Conservation (phyloP, 2,113 vertebrate genomes). For the Chamaetylas fuelleborni region DNA sequence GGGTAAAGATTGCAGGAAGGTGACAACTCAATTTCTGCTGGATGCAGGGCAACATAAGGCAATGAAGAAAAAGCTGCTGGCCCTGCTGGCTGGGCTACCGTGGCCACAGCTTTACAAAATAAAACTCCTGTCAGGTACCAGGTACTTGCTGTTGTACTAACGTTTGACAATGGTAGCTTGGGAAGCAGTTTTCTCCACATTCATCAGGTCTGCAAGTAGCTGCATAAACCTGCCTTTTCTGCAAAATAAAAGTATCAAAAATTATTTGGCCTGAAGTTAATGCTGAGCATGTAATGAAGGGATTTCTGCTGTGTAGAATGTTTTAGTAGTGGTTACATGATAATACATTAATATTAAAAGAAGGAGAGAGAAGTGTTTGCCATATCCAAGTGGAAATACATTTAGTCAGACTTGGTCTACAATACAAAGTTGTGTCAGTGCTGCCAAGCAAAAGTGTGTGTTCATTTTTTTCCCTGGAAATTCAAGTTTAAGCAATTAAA, state of each 20-base stretch:
- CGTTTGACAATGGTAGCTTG: rapidly evolving
- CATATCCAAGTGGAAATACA: not conserved
- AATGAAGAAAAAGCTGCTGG: not conserved
- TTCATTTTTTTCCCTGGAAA: not conserved
- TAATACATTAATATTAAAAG: not conserved
- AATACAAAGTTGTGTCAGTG: not conserved
- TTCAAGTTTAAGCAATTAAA: not conserved
- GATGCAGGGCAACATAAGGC: not conserved
- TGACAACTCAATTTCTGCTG: not conserved
- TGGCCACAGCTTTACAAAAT: not conserved
- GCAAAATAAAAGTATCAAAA: not conserved
- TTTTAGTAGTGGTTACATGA: not conserved
- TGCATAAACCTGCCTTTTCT: not conserved
- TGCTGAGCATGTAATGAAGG: not conserved
- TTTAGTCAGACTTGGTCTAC: not conserved
- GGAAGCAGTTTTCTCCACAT: not conserved
- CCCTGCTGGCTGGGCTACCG: not conserved
- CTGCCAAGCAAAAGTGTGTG: not conserved
- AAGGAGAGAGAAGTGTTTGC: not conserved
- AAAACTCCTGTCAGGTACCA: not conserved
- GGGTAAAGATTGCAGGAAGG: not conserved
- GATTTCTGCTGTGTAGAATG: not conserved
- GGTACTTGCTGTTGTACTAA: not conserved
- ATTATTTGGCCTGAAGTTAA: not conserved
- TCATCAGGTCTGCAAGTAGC: not conserved